Conservation (phyloP, 1,140 invertebrate species). For the Choristoneura fumiferana region DNA sequence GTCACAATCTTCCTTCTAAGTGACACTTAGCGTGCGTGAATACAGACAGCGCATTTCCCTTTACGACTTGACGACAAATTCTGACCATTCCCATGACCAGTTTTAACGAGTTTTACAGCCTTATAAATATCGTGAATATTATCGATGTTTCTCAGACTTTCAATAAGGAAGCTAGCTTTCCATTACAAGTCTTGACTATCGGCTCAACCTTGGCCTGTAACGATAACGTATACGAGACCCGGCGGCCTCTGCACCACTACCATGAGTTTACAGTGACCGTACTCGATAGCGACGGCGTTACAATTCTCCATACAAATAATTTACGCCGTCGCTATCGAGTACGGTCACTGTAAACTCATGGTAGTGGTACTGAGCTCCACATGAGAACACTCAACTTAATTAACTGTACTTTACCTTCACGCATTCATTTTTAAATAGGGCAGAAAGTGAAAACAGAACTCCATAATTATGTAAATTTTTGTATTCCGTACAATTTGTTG, state of each 20-base stretch:
- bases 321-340: too few relatives aligned
- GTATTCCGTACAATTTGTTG: constrained; percentile 18
- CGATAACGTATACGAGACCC: neutral
- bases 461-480: constrained; percentile 30
- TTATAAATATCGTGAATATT: too few relatives aligned
- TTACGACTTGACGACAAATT: constrained; percentile 4
- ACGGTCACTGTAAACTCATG: too few relatives aligned
- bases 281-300: too few relatives aligned
- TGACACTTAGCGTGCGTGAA: neutral
- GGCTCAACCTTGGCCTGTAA: constrained; percentile 1
- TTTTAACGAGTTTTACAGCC: neutral
- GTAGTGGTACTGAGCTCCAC: too few relatives aligned
- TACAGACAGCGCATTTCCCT: neutral
- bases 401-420: constrained; percentile 11
- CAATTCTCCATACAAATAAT: too few relatives aligned
- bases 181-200: neutral
- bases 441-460: constrained; percentile 17
- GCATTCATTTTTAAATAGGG: constrained; percentile 11
- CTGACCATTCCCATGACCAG: neutral
- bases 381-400: neutral
- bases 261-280: too few relatives aligned
- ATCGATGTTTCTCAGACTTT: too few relatives aligned
- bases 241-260: too few relatives aligned
- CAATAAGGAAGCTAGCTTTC: too few relatives aligned
- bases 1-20: constrained; percentile 9